Conservation (phyloP, 1,140 invertebrate species). For the Globodera rostochiensis region DNA sequence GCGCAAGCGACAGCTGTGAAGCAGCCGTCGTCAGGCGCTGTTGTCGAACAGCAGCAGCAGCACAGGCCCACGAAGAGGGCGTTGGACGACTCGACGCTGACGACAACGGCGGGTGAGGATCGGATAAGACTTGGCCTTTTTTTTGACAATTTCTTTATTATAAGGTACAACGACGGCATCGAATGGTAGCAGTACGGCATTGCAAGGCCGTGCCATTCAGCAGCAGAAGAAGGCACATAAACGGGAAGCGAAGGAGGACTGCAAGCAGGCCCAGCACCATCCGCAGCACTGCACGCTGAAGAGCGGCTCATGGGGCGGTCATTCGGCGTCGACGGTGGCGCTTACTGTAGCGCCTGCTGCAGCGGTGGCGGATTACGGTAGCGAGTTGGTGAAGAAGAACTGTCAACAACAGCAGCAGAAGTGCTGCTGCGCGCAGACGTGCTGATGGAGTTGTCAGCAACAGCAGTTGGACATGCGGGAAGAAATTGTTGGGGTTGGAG, state of each 20-base stretch:
- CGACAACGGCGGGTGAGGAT: conserved; percentile 30
- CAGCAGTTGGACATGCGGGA: neutral
- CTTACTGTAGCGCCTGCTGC: neutral
- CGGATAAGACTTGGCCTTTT: neutral
- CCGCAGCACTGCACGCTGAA: conserved; percentile 49
- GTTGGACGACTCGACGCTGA: conserved; percentile 10
- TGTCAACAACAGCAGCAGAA: conserved; percentile 21
- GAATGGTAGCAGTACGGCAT: conserved; percentile 27
- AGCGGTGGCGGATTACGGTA: neutral
- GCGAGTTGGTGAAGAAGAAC: neutral
- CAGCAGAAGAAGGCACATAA: conserved; percentile 24
- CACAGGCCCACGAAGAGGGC: conserved; percentile 13
- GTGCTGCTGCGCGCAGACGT: conserved; percentile 31
- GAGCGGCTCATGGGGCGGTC: conserved; percentile 62
- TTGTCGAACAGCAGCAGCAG: neutral
- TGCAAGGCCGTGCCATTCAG: conserved; percentile 16
- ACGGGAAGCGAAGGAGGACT: conserved; percentile 29
- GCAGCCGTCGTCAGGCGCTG: neutral
- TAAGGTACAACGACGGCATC: conserved; percentile 34
- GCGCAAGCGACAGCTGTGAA: conserved; percentile 10
- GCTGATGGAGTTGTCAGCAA: conserved; percentile 13
- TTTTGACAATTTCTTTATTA: conserved; percentile 14
- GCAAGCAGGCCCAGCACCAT: conserved; percentile 30
- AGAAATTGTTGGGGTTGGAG: neutral
- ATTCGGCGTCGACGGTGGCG: conserved; percentile 47